phyloP scores from a whole-genome alignment of 2,113 vertebrate genomes.

The Etheostoma spectabile region DNA sequence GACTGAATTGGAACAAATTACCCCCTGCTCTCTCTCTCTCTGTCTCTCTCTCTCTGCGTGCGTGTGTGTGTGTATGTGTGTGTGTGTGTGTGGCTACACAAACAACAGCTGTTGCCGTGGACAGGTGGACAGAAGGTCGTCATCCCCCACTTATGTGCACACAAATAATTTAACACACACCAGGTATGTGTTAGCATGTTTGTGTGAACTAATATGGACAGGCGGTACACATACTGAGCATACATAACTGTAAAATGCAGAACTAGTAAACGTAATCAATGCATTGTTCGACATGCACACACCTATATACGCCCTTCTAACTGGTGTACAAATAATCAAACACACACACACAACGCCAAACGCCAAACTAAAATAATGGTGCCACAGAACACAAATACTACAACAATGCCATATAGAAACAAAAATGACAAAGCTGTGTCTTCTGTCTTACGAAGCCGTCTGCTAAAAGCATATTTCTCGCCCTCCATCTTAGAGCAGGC shows the following conservation, averaged over 20 bases:
- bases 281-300: conserved; percentile 9
- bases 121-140: conserved; percentile 63
- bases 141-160: conserved; percentile 33
- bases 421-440: conserved; percentile 55
- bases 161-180: conserved; percentile 38
- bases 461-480: conserved; percentile 75
- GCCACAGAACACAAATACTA: conserved; percentile 41
- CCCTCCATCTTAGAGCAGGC: conserved; percentile 81
- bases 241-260: not conserved
- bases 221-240: not conserved
- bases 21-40: conserved; percentile 2
- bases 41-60: not conserved
- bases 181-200: conserved; percentile 25
- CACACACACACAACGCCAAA: conserved; percentile 19
- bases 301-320: not conserved
- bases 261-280: conserved; percentile 5
- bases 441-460: conserved; percentile 53
- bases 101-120: conserved; percentile 63
- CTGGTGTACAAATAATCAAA: conserved; percentile 24
- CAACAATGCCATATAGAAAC: conserved; percentile 40
- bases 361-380: conserved; percentile 18
- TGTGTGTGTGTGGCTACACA: conserved; percentile 32
- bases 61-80: conserved; percentile 16
- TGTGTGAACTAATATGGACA: not conserved
- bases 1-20: conserved; percentile 42